Conservation (phyloP, 2,113 vertebrate genomes). For the Phalacrocorax aristotelis region DNA sequence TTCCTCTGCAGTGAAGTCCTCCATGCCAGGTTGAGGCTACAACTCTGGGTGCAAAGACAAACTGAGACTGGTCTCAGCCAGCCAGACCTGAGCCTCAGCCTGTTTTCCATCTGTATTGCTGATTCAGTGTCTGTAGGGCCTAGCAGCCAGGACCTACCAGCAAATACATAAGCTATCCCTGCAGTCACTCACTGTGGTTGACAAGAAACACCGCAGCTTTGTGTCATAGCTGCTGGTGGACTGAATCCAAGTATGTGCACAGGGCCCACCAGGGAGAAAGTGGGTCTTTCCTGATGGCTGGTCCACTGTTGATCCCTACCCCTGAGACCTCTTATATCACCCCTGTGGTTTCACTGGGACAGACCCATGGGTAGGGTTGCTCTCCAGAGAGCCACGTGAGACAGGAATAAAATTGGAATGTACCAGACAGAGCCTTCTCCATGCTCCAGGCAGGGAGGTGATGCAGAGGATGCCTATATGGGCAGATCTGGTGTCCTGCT, state of each 20-base stretch:
- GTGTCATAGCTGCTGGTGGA: neutral
- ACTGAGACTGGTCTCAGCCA: neutral
- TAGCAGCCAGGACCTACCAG: neutral
- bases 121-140: neutral
- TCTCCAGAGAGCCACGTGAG: neutral
- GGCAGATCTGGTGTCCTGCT: neutral
- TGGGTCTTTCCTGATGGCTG: neutral
- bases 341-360: neutral
- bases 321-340: neutral
- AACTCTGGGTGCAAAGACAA: neutral
- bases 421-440: neutral
- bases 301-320: neutral
- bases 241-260: neutral
- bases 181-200: neutral
- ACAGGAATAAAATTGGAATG: neutral
- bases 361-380: neutral
- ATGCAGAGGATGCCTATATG: neutral
- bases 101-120: neutral
- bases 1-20: fast-evolving
- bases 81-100: fast-evolving
- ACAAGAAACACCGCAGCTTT: neutral
- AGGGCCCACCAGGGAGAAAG: neutral
- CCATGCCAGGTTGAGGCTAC: neutral
- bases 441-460: neutral
- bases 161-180: neutral